Base-by-base conservation (phyloP, 2,888 invertebrate genomes). In the Alviniconcha strummeri region DNA sequence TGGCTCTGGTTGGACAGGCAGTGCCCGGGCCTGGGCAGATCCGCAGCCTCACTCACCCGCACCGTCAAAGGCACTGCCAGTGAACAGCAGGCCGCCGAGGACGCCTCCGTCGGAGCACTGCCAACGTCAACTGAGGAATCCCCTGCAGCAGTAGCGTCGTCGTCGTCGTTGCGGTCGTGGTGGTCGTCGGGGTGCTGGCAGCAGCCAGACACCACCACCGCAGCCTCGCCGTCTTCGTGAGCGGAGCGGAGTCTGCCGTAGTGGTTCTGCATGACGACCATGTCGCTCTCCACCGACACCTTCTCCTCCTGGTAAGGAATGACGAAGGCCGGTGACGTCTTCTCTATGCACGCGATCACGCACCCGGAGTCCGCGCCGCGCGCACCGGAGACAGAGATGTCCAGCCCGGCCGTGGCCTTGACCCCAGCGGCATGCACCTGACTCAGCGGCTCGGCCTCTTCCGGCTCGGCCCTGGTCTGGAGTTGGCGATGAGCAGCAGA, bases 241-340 rank as follows among this genome's bases (percentile, higher is more conserved):
- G 52, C n/a, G 8, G 77, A 69, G 17, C 9, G n/a, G n/a, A 55
- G 54, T 5, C 36, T 13, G 19, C 77, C 64, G 82, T 82, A 82
- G 57, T 82, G 55, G 56, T 77, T 77, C 77, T 77, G 82, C 82
- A 82, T 82, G 67, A 82, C 82, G 54, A 76, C 36, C 55, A 82
- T 19, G 77, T 82, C 82, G 19, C 77, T 82, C 57, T 82, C 82
- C n/a, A 82, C 77, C 54, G 36, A 36, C 76, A 82, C 76, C 69
- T 82, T 82, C 77, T 77, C 77, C 19, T 82, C 82, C 13, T 55
- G 82, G 57, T 82, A 77, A 3, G 82, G 82, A n/a, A 82, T 69
- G n/a, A 82, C 75, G 67, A 77, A 77, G 36, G 76, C 55, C 3
- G 82, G 82, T 6, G 82, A 82, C 5, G 77, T 82, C 69, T 82